Percentiles rank a stretch among this genome's conserved stretches.
These are phyloP conservation scores for Cephonodes hylas DNA, from an alignment of 2,888 invertebrate genomes.

Conservation along the genomic window DNA sequence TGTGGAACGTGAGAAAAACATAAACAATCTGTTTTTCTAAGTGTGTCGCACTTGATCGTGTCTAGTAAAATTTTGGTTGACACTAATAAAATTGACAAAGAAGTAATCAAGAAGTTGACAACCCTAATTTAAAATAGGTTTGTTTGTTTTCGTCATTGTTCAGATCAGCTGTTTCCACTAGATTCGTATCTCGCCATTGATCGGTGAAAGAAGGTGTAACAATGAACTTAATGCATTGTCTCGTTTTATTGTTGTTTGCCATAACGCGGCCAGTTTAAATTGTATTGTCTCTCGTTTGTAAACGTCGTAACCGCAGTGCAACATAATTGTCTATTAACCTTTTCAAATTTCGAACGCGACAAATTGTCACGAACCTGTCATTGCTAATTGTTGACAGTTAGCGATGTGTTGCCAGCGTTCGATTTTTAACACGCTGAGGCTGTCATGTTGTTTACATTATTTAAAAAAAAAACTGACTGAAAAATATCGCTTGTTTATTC, in stretches of 20 bases:
- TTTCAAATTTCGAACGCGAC: conserved; percentile 5
- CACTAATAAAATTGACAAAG: too few species aligned
- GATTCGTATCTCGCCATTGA: conserved; percentile 68
- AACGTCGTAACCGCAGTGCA: conserved; percentile 33
- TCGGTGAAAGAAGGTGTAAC: conserved; percentile 64
- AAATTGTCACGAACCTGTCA: conserved; percentile 1
- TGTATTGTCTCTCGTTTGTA: conserved; percentile 29
- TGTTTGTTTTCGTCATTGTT: conserved; percentile 77
- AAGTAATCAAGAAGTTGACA: background rate
- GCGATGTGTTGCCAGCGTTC: background rate
- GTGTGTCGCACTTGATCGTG: too few species aligned
- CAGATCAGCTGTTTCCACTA: conserved; percentile 70
- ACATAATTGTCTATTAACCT: conserved; percentile 26
- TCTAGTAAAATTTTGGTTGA: too few species aligned
- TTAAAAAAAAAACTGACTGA: background rate
- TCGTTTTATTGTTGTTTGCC: conserved; percentile 54
- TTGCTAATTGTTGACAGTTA: conserved; percentile 1
- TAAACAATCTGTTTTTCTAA: too few species aligned
- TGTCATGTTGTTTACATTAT: background rate
- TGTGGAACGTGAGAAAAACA: too few species aligned
- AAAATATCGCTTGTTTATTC: background rate
- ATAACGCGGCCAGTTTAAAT: conserved; percentile 11
- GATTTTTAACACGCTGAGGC: background rate
- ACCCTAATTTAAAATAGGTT: conserved; percentile 54
- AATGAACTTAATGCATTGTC: conserved; percentile 63